Evolutionary conservation across 2,797 vertebrate genomes (phyloP).

Genomic region (Sebastes taczanowskii): DNA sequence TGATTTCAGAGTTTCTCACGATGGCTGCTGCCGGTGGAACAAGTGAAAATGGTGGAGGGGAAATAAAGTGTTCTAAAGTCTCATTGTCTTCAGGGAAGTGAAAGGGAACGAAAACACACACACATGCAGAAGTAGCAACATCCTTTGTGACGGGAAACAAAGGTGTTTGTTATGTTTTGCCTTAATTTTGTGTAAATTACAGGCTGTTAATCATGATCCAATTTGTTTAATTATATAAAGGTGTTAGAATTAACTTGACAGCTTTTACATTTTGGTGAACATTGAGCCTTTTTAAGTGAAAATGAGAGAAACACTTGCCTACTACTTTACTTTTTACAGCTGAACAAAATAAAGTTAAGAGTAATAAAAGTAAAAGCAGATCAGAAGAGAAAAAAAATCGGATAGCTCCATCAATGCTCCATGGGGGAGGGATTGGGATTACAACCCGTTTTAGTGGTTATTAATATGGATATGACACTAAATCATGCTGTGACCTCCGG

Average conservation of each 20-base stretch:
- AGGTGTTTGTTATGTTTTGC: not conserved
- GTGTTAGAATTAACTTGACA: conserved; percentile 9
- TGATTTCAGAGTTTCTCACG: not conserved
- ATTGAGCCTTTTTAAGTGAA: not conserved
- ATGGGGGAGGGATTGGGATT: conserved; percentile 1
- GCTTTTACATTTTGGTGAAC: not conserved
- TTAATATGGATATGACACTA: conserved; percentile 21
- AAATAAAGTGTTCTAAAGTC: not conserved
- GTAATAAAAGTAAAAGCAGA: not conserved
- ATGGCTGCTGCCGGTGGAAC: not conserved
- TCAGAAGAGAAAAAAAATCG: not conserved
- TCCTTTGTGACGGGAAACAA: not conserved
- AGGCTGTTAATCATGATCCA: not conserved
- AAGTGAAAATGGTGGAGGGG: not conserved
- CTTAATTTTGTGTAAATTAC: not conserved
- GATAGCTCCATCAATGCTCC: not conserved
- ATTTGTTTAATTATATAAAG: conserved; percentile 1
- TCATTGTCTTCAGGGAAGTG: not conserved
- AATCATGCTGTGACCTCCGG: conserved; percentile 6
- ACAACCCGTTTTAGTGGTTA: conserved; percentile 11
- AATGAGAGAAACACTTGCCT: not conserved
- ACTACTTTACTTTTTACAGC: not conserved
- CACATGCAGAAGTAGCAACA: not conserved
- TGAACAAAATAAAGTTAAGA: not conserved
- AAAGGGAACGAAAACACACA: not conserved